Evolutionary conservation across 2,888 invertebrate genomes (phyloP), one percentile per base, ranked within the genome.

Genomic region (Morpho deidamia): DNA sequence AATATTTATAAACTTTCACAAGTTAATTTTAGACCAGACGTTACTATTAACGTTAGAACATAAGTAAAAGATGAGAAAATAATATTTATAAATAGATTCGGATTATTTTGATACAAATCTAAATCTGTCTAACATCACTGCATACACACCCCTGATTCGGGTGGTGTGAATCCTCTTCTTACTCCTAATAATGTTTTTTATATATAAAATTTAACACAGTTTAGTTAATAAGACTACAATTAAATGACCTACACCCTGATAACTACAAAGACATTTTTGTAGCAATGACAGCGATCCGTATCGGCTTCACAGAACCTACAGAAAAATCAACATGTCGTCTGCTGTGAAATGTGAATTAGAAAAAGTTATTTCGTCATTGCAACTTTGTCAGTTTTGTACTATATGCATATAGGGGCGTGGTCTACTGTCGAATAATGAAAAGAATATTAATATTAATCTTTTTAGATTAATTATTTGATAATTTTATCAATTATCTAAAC

Each of bases 41-140:
- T 81, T 87, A 86, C 85, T 87, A 87, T 86, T 87, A 88, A 85
- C 83, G 86, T 84, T 87, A 82, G 86, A 85, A 89, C 88, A 86
- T 86, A 88, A 87, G 88, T 86, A 89, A 90, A 90, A 86, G 87
- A 81, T 83, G 83, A 84, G 87, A 88, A 89, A 90, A 89, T 89
- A 89, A 88, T 90, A 89, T 90, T 89, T 90, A 90, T 89, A 90
- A 90, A 90, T 90, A 90, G 89, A 87, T 89, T 84, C 68, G 76
- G 84, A 89, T 88, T 89, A 89, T 88, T 89, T 90, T 89, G 87
- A 89, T 88, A 87, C 88, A 84, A 86, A 82, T 87, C 84, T 88
- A 86, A 76, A 84, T 83, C 76, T 79, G 86, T 83, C 80, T 79
- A 81, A 68, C 69, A 71, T 81, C 85, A 86, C 83, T 81, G 76